Conservation (phyloP, 2,888 invertebrate species). For the Lochmaea crataegi region DNA sequence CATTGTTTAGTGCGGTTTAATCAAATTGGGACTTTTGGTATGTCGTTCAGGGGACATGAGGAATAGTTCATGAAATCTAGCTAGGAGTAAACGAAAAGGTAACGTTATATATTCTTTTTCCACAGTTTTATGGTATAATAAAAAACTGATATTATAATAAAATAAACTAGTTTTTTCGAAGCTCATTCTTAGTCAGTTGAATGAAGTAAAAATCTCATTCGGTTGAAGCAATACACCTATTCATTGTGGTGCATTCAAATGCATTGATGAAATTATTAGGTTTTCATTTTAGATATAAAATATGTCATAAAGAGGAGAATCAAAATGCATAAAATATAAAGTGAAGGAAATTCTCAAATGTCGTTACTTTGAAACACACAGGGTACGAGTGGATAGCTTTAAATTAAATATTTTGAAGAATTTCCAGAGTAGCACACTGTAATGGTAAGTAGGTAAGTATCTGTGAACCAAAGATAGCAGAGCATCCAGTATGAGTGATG, state of each 20-base stretch:
- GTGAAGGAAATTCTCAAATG: background rate
- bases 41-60: constrained; percentile 18
- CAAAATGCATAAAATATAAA: background rate
- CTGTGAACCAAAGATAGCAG: too few species aligned
- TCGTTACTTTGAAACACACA: background rate
- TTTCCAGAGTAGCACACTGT: background rate
- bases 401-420: background rate
- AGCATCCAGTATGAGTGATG: too few species aligned
- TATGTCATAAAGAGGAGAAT: background rate
- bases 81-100: constrained; percentile 6
- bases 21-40: constrained; percentile 29
- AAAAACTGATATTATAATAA: too few species aligned
- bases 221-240: too few species aligned
- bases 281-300: background rate
- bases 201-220: too few species aligned
- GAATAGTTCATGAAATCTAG: constrained; percentile 25
- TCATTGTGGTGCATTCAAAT: too few species aligned
- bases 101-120: background rate
- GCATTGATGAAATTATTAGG: background rate
- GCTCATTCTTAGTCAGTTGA: too few species aligned
- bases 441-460: background rate
- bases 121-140: too few species aligned
- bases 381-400: background rate
- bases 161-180: too few species aligned
- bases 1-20: constrained; percentile 31